phyloP scores from a whole-genome alignment of 2,113 vertebrate genomes.

The Dolichallabes microphthalmus region DNA sequence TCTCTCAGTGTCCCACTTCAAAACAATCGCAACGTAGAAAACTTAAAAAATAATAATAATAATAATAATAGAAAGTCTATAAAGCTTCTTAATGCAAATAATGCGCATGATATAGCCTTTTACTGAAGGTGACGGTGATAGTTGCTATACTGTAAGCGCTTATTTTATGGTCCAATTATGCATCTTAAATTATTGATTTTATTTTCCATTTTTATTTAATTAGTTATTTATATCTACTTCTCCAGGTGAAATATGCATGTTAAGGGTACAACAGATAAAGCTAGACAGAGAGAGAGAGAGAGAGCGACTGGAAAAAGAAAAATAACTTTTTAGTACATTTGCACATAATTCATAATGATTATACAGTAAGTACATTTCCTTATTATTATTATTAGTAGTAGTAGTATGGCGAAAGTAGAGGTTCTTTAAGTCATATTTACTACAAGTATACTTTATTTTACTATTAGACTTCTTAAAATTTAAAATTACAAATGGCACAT shows the following conservation, averaged over 20 bases:
- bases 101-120: not conserved
- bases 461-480: not conserved
- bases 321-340: not conserved
- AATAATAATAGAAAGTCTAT: not conserved
- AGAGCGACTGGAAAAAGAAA: too few species aligned
- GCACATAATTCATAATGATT: not conserved
- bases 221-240: not conserved
- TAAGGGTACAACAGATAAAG: not conserved
- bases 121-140: not conserved
- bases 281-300: too few species aligned
- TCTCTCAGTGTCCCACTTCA: not conserved
- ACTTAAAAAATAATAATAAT: not conserved
- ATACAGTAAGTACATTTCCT: not conserved
- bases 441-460: not conserved
- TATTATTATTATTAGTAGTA: not conserved
- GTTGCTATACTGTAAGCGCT: not conserved
- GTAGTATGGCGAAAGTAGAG: not conserved
- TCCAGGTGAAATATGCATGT: not conserved
- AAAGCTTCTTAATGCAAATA: not conserved
- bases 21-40: not conserved
- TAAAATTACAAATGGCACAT: not conserved
- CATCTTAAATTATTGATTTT: too few species aligned
- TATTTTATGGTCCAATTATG: not conserved
- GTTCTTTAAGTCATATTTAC: not conserved
- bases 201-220: too few species aligned